Evolutionary conservation across 2,113 vertebrate genomes (phyloP), one percentile per base, ranked within the genome.

Genomic region (Micromys minutus): DNA sequence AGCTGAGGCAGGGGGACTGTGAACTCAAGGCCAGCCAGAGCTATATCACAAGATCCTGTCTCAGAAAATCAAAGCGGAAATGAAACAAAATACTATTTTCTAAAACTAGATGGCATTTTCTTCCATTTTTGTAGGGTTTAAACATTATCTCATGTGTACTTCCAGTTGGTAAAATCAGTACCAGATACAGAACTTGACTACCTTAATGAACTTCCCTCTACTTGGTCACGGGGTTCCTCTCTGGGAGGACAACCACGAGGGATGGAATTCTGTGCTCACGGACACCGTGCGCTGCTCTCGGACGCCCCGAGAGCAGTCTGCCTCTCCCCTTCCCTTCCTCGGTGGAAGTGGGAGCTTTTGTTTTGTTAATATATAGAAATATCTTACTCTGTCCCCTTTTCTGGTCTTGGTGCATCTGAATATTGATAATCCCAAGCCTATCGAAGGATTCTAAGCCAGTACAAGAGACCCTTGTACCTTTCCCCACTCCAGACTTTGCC

Each of bases 361-460:
- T 57, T 81, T 91, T 77, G 17, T 79, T 72, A 90, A n/a, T 26
- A 77, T 8, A 75, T 3, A 65, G 3, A 94, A 47, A 55, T 89
- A 34, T 11, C 75, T 95, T 57, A 47, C 34, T 76, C n/a, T 69
- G 15, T 59, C 77, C 8, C 22, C 9, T 21, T 63, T 16, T 5
- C 16, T 39, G 92, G 22, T 87, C 92, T 57, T 85, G 3, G 52
- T 16, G 69, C 47, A 39, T 57, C 45, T 88, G 79, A 67, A 79
- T 92, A 90, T 77, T 83, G 26, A 63, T 69, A 61, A 88, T 55
- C 87, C 89, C 45, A 92, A 94, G 36, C 84, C 57, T 74, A 84
- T 0, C 57, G 6, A 65, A 93, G 69, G 81, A 69, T 42, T 22
- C 87, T 16, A 76, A 79, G 11, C 36, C 17, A 74, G 29, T n/a